Conservation (phyloP, 2,113 vertebrate species). For the Hemibagrus wyckioides region DNA sequence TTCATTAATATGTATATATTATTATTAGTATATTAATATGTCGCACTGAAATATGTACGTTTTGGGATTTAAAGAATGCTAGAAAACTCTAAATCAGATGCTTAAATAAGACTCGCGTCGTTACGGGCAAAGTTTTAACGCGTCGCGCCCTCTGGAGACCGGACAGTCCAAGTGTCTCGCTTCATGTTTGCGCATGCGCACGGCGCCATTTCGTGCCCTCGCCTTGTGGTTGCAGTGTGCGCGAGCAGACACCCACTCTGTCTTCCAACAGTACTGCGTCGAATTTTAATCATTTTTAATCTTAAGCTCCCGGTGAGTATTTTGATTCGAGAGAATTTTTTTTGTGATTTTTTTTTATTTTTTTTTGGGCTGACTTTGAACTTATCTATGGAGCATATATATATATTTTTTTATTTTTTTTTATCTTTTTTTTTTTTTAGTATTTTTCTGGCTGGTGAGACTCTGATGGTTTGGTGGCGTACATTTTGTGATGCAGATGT, state of each 20-base stretch:
- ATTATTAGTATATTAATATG: too few species aligned
- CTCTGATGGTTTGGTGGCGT: conserved; percentile 70
- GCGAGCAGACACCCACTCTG: conserved; percentile 54
- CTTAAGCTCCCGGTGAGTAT: conserved; percentile 80
- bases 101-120: too few species aligned
- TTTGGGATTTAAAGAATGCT: neutral
- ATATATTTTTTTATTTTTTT: conserved; percentile 65
- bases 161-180: neutral
- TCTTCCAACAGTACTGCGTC: conserved; percentile 62
- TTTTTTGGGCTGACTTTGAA: conserved; percentile 70
- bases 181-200: neutral
- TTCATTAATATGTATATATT: too few species aligned
- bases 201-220: conserved; percentile 74
- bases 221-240: conserved; percentile 64
- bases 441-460: conserved; percentile 59
- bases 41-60: too few species aligned
- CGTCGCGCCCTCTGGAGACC: neutral
- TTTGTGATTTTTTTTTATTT: conserved; percentile 64
- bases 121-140: neutral
- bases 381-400: conserved; percentile 67
- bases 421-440: conserved; percentile 64
- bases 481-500: conserved; percentile 70
- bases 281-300: conserved; percentile 77
- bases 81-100: too few species aligned
- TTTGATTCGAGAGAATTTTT: conserved; percentile 74